Evolutionary conservation across 1,140 invertebrate species (phyloP).

Genomic region (Zaprionus kolodkinae): DNA sequence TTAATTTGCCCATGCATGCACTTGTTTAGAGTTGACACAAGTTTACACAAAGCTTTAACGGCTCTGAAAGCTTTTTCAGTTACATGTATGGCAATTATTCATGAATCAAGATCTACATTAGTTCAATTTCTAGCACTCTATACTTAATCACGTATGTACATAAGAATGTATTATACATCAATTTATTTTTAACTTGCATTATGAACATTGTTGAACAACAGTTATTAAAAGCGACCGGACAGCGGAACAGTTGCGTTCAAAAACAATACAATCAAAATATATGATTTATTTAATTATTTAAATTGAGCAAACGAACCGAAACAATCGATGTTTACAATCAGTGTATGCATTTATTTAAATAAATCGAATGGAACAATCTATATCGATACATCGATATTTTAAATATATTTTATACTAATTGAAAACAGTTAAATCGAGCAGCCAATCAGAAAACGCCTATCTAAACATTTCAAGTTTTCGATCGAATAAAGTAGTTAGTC

Average conservation of each 20-base stretch:
- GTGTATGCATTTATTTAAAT: background rate
- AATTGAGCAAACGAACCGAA: background rate
- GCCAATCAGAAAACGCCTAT: background rate
- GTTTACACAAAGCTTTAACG: background rate
- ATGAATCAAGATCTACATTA: background rate
- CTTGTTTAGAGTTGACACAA: constrained; percentile 3
- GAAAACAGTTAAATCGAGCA: background rate
- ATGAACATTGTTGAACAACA: background rate
- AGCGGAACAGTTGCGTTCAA: background rate
- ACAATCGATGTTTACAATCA: background rate
- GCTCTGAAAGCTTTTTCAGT: background rate
- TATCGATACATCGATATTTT: background rate
- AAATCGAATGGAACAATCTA: constrained; percentile 1
- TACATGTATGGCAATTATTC: background rate
- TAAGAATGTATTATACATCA: no score
- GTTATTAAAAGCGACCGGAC: background rate
- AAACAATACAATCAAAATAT: background rate
- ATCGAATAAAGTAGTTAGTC: background rate
- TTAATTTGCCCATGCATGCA: background rate
- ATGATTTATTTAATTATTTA: background rate
- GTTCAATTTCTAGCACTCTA: background rate
- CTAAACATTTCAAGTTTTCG: background rate
- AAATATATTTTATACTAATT: background rate
- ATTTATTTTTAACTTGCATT: background rate
- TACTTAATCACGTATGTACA: background rate